These are phyloP conservation scores for Otolemur garnettii DNA, from an alignment of 2,113 vertebrate genomes.

Conservation along the genomic window DNA sequence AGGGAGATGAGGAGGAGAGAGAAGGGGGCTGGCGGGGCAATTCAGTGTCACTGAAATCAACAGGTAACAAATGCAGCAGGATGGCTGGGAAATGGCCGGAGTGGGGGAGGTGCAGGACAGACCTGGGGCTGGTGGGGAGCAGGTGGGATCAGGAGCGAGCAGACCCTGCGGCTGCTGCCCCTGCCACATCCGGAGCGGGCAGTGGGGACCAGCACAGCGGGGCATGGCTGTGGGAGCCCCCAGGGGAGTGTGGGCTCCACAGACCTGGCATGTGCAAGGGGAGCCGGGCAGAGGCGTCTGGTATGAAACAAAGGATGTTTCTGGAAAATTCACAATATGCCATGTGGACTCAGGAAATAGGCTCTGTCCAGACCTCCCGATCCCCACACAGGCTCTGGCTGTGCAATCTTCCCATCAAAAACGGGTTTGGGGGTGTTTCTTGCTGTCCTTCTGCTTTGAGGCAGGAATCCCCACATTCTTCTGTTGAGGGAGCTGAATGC, in stretches of 20 bases:
- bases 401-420: fast-evolving
- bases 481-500: slow-evolving; percentile 4
- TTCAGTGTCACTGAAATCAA: fast-evolving
- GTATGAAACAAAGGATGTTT: not conserved
- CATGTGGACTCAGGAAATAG: not conserved
- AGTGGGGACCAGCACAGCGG: slow-evolving; percentile 24
- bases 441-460: fast-evolving
- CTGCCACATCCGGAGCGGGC: not conserved
- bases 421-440: fast-evolving
- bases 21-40: fast-evolving
- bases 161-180: fast-evolving
- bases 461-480: not conserved
- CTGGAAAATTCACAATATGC: not conserved
- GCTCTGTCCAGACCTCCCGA: fast-evolving
- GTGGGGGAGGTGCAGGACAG: fast-evolving
- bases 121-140: not conserved
- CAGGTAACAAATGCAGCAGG: fast-evolving
- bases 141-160: too few species aligned
- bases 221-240: not conserved
- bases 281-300: not conserved
- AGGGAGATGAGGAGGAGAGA: not conserved
- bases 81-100: fast-evolving
- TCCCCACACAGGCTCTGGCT: fast-evolving
- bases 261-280: fast-evolving
- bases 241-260: fast-evolving